Base-by-base conservation (phyloP, 2,797 vertebrate species). In the Bovichtus diacanthus region DNA sequence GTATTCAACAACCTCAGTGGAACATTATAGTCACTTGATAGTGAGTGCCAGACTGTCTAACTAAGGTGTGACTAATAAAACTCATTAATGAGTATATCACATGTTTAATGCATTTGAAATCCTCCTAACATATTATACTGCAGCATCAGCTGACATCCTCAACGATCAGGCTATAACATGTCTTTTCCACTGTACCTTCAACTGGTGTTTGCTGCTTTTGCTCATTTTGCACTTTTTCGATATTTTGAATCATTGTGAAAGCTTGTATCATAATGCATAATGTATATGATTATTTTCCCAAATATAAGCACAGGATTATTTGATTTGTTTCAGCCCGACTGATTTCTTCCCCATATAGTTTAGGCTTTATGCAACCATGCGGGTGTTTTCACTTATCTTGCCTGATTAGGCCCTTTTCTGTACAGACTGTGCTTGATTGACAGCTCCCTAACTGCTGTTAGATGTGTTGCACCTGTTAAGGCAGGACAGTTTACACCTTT, bases 231-330 rank as follows among this genome's bases (percentile, higher is more conserved):
- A 88, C 85, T 85, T 79, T 88, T 83, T 85, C 46, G 18, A 79
- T 83, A 81, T 85, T 71, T 81, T 82, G n/a, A 79, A 70, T 55
- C 63, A 84, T 79, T 67, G 63, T 85, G 29, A 80, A 83, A 60
- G 84, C 79, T 77, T 90, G 90, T 90, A 89, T 84, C 62, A 79
- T 86, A 82, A 65, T 72, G 76, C 86, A 76, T 65, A 77, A 72
- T 85, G 66, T 80, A 88, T 49, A 92, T 83, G 72, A 79, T 84
- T 90, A 89, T 93, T 93, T 91, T 90, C 64, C 38, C 51, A 89
- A 92, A 91, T 90, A 92, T 72, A 93, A 92, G 87, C 89, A 92
- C 88, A 92, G 71, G 44, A 54, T 73, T 63, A 56, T 80, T 87
- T 74, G 19, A 74, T 87, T 88, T 81, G 64, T 85, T 64, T 78